A percentile compares a stretch with the other conserved stretches of the same genome.
These are phyloP conservation scores for Micrastur ruficollis DNA, from an alignment of 2,797 vertebrate species.

Conservation along the genomic window DNA sequence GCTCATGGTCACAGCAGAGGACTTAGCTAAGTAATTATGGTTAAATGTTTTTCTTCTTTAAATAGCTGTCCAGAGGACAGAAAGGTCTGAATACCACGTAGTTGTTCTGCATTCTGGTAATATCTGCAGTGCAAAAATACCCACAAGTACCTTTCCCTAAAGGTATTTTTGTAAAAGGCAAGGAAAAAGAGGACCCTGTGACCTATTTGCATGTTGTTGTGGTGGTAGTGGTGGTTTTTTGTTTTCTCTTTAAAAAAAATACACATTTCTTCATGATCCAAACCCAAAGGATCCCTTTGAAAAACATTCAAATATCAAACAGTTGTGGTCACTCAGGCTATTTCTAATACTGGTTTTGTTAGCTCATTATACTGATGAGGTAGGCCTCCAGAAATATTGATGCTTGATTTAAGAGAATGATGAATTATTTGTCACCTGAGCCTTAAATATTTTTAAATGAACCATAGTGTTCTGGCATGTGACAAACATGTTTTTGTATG, in stretches of 20 bases:
- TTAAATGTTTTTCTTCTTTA: background rate
- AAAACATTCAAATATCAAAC: slow-evolving; percentile 1
- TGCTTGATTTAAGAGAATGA: background rate
- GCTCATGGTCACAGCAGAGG: background rate
- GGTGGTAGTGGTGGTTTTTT: background rate
- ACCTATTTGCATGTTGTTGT: background rate
- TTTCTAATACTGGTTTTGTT: background rate
- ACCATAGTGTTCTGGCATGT: background rate
- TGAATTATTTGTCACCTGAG: background rate
- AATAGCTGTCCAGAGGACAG: background rate
- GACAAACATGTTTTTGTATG: background rate
- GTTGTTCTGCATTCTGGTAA: background rate
- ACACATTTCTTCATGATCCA: background rate
- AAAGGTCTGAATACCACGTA: background rate
- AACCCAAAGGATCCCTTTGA: background rate
- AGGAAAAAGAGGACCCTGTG: background rate
- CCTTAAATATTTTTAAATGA: background rate
- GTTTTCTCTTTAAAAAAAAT: background rate
- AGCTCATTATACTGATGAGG: background rate
- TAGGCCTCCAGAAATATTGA: background rate
- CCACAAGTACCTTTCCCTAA: background rate
- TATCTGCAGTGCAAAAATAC: background rate
- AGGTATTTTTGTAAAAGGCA: background rate
- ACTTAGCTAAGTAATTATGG: background rate
- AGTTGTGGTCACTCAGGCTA: background rate